A percentile compares a stretch with the other conserved stretches of the same genome.
phyloP scores from a whole-genome alignment of 1,140 invertebrate genomes.

The Gonatopus flavifemur region DNA sequence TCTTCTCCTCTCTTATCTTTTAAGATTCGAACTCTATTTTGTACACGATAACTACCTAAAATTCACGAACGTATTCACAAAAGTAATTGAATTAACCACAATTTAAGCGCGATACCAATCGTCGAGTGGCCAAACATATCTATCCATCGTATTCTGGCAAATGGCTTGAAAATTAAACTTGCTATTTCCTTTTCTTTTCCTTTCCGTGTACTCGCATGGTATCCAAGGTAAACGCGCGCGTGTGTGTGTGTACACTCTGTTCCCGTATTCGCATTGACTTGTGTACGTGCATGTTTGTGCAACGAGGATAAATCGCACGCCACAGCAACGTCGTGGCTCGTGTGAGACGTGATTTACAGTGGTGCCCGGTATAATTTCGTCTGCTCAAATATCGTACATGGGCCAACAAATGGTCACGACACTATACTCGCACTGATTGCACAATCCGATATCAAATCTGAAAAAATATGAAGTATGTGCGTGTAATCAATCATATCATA shows the following conservation, averaged over 20 bases:
- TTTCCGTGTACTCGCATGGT: no score
- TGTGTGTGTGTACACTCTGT: no score
- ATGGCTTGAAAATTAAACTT: slow-evolving; percentile 16
- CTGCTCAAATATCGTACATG: background rate
- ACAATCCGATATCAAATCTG: no score
- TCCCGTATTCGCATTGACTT: background rate
- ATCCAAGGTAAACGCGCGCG: no score
- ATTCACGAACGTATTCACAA: no score
- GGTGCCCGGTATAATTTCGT: background rate
- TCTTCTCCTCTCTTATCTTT: no score
- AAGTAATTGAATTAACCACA: slow-evolving; percentile 21
- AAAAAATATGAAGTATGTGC: no score
- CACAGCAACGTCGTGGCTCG: background rate
- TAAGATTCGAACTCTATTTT: no score
- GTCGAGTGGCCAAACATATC: slow-evolving; percentile 12
- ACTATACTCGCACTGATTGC: no score
- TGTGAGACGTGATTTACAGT: background rate
- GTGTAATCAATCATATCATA: no score
- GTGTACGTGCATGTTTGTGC: background rate
- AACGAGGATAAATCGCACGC: background rate
- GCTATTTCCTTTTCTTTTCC: background rate
- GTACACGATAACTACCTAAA: no score
- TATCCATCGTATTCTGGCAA: slow-evolving; percentile 11
- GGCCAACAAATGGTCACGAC: no score
- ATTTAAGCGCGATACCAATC: slow-evolving; percentile 23